Percentiles rank a stretch among this genome's conserved stretches.
phyloP scores from a whole-genome alignment of 1,140 invertebrate species.

The Planococcus citri region DNA sequence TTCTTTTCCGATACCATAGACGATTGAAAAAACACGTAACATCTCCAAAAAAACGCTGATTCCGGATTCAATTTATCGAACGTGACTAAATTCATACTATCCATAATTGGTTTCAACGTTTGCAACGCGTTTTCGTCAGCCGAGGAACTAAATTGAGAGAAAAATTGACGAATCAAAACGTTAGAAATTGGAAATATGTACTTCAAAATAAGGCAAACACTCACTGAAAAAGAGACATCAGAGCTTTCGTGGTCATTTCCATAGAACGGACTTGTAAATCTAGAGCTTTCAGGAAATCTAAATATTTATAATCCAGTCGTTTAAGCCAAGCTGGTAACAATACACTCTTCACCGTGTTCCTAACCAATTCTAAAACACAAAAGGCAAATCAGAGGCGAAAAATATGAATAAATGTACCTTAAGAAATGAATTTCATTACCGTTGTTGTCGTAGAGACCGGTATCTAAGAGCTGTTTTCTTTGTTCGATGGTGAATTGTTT shows the following conservation, averaged over 20 bases:
- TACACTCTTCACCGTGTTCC: slow-evolving; percentile 2
- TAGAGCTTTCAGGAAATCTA: not conserved
- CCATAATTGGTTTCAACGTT: not conserved
- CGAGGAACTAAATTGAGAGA: not conserved
- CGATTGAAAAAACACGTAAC: not conserved
- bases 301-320: not conserved
- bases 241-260: not conserved
- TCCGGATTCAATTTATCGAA: slow-evolving; percentile 6
- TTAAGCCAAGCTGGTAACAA: slow-evolving; percentile 12
- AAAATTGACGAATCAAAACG: no score
- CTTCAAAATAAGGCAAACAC: not conserved
- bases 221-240: not conserved
- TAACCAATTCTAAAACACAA: slow-evolving; percentile 13
- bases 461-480: slow-evolving; percentile 12
- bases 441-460: slow-evolving; percentile 17
- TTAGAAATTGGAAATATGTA: no score
- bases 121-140: not conserved
- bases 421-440: not conserved
- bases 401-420: not conserved
- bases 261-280: not conserved
- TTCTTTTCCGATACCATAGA: not conserved
- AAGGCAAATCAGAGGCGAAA: not conserved
- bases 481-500: slow-evolving; percentile 14
- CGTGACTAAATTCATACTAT: not conserved
- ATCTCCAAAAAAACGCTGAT: slow-evolving; percentile 11